Conservation (phyloP, 2,113 vertebrate species). For the Himantopus leucocephalus region DNA sequence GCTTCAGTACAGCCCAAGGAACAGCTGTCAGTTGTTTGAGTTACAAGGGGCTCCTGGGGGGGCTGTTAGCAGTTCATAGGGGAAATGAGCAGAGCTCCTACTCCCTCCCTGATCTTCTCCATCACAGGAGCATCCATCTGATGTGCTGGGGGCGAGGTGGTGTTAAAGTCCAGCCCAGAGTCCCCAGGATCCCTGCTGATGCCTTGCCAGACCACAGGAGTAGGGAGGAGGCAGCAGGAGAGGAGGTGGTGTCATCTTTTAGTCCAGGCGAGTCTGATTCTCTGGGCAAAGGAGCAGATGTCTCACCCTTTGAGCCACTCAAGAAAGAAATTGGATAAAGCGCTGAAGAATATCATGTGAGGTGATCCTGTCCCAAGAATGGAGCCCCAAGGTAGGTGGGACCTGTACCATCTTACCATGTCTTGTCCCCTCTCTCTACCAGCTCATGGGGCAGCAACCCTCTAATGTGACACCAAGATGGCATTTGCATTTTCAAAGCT, state of each 20-base stretch:
- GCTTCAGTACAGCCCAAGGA: background rate
- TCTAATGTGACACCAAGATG: background rate
- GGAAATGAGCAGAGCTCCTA: background rate
- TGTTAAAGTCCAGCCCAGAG: background rate
- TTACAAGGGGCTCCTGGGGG: background rate
- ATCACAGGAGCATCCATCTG: background rate
- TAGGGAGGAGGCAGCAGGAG: background rate
- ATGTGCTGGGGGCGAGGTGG: background rate
- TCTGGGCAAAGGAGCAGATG: background rate
- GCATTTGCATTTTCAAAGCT: slow-evolving; percentile 2
- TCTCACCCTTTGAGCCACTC: background rate
- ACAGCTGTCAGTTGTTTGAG: background rate
- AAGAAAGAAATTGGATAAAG: background rate
- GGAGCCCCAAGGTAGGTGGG: background rate
- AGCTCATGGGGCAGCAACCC: background rate
- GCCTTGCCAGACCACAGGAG: background rate
- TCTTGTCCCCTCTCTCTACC: background rate
- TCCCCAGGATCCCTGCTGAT: background rate
- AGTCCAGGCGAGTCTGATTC: background rate
- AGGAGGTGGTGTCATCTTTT: background rate
- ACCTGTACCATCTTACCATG: background rate
- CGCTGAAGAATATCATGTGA: background rate
- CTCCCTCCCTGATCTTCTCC: background rate
- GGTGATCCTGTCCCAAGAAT: background rate
- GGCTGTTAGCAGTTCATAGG: background rate